Evolutionary conservation across 1,140 invertebrate species (phyloP).

Genomic region (Drosophila paulistorum): DNA sequence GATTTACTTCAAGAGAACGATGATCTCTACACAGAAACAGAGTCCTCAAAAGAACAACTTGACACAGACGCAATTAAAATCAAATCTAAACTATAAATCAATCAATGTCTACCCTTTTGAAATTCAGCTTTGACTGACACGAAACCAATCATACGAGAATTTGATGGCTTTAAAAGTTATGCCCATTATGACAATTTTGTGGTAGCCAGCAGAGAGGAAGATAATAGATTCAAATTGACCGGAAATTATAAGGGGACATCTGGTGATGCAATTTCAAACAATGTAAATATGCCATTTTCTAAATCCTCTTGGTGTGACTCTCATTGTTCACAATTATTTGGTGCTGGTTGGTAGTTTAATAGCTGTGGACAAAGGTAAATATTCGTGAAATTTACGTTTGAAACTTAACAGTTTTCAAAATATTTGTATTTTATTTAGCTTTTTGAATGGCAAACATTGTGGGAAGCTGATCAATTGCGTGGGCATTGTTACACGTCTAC

Average conservation of each 20-base stretch:
- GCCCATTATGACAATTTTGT: constrained; percentile 87
- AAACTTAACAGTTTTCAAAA: too few species aligned
- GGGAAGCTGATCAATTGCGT: background rate
- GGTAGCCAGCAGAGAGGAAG: constrained; percentile 86
- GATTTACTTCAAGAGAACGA: too few species aligned
- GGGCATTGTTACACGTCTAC: background rate
- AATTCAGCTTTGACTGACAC: constrained; percentile 81
- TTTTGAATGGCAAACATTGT: constrained; percentile 11
- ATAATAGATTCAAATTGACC: constrained; percentile 86
- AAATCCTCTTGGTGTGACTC: background rate
- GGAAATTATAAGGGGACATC: constrained; percentile 86
- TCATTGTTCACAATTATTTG: background rate
- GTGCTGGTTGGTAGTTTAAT: constrained; percentile 23
- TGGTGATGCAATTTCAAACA: background rate
- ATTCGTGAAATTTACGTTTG: background rate
- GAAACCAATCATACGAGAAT: constrained; percentile 85
- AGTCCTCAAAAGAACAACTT: too few species aligned
- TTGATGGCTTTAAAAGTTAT: constrained; percentile 83
- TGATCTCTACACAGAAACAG: too few species aligned
- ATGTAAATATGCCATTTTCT: background rate
- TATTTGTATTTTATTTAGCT: constrained; percentile 1
- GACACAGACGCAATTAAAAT: too few species aligned
- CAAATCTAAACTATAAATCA: too few species aligned
- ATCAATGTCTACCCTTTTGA: too few species aligned
- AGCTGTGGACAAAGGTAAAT: constrained; percentile 5